Percentiles rank a stretch among this genome's conserved stretches.
Conservation (phyloP, 1,140 invertebrate species). For the Drosophila teissieri region DNA sequence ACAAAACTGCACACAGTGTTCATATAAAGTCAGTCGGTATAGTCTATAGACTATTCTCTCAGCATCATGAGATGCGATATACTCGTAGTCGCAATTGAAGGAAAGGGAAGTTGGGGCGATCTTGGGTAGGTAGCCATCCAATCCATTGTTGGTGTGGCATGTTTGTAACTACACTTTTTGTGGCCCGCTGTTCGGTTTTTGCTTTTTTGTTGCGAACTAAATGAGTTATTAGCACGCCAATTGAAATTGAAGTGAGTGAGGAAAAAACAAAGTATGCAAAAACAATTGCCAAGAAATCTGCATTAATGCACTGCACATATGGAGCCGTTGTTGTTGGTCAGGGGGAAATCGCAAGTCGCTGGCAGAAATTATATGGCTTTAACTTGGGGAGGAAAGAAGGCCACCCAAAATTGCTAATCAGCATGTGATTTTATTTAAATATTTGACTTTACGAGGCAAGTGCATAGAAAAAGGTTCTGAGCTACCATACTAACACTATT, state of each 20-base stretch:
- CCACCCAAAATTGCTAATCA: slow-evolving; percentile 45
- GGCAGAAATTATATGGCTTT: slow-evolving; percentile 41
- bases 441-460: slow-evolving; percentile 11
- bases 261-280: slow-evolving; percentile 43
- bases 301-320: slow-evolving; percentile 21
- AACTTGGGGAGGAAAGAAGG: slow-evolving; percentile 37
- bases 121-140: slow-evolving; percentile 27
- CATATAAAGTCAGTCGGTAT: slow-evolving; percentile 9
- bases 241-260: slow-evolving; percentile 68
- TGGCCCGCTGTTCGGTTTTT: slow-evolving; percentile 37
- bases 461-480: neutral
- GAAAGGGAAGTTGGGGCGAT: slow-evolving; percentile 18
- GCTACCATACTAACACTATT: neutral
- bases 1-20: slow-evolving; percentile 44
- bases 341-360: slow-evolving; percentile 45
- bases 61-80: slow-evolving; percentile 55
- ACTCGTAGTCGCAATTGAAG: neutral
- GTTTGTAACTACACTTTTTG: slow-evolving; percentile 63
- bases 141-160: slow-evolving; percentile 59
- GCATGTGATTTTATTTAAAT: slow-evolving; percentile 41
- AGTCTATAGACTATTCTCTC: slow-evolving; percentile 66
- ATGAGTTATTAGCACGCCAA: slow-evolving; percentile 83
- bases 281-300: slow-evolving; percentile 54
- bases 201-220: slow-evolving; percentile 70
- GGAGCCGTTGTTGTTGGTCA: neutral